Evolutionary conservation across 2,797 vertebrate genomes (phyloP), one percentile per base, ranked within the genome.

Genomic region (Anabacerthia variegaticeps): DNA sequence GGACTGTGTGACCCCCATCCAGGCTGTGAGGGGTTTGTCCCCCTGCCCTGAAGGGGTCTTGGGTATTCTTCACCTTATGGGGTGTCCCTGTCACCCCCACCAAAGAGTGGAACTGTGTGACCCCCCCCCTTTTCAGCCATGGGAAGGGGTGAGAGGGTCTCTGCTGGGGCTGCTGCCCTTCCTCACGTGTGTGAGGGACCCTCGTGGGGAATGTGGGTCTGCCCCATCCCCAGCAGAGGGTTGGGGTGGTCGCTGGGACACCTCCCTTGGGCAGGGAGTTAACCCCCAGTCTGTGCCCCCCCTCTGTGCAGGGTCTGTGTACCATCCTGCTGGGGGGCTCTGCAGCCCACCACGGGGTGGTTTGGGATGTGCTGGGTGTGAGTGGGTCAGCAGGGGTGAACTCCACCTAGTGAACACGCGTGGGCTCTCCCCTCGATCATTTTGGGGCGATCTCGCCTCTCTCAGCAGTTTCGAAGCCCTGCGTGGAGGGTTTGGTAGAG

Each of bases 371-470:
- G 16, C 41, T 43, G 74, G 44, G 18, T 0, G 1, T 6, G 41
- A 39, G 46, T 36, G 1, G n/a, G 5, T 34, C 58, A 34, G 65
- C 43, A 3, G 49, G 21, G 72, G 17, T 12, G 10, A 75, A 12
- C 77, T 14, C 49, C 55, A 0, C 27, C 1, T 27, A 12, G 51
- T 54, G 51, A 30, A 32, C 27, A 63, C 3, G 8, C 0, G 0
- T 7, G 41, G 32, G 5, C 12, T 76, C 36, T 34, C 7, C 5
- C 10, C 21, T 65, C 1, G 49, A 44, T 39, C 51, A 48, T 74
- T 85, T 10, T 21, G 79, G 69, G 41, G 65, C 18, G 2, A 4
- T 3, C 18, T 0, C 20, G 4, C 4, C 32, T 41, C 34, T 37
- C 26, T 7, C 7, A 2, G 46, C 39, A 9, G 18, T 65, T 78